Evolutionary conservation across 2,797 vertebrate genomes (phyloP).

Genomic region (Oryzias dopingdopingensis): DNA sequence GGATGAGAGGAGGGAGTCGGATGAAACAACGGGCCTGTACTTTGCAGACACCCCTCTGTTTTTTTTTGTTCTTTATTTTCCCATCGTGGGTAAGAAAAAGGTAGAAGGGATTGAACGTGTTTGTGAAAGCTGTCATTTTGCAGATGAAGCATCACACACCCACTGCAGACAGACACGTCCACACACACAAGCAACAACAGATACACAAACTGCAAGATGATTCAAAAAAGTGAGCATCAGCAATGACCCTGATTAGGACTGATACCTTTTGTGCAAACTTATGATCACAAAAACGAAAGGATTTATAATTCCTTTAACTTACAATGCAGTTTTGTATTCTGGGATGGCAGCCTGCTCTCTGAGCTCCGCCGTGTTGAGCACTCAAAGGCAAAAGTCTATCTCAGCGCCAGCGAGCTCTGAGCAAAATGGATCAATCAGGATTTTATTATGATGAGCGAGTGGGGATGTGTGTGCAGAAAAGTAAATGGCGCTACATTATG

Average conservation of each 20-base stretch:
- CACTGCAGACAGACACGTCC: slow-evolving; percentile 2
- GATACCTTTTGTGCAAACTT: background rate
- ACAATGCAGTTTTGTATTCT: too few species aligned
- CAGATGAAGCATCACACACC: slow-evolving; percentile 14
- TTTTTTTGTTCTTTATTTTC: slow-evolving; percentile 9
- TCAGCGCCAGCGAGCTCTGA: slow-evolving; percentile 26
- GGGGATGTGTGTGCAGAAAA: slow-evolving; percentile 38
- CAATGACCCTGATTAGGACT: too few species aligned
- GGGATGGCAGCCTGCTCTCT: slow-evolving; percentile 33
- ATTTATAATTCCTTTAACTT: background rate
- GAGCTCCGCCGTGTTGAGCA: slow-evolving; percentile 6
- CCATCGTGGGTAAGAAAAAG: slow-evolving; percentile 33
- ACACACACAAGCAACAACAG: slow-evolving; percentile 2
- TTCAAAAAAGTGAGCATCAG: background rate
- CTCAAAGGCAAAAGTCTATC: slow-evolving; percentile 29
- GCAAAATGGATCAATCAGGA: slow-evolving; percentile 45
- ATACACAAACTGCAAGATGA: background rate
- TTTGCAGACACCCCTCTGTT: slow-evolving; percentile 34
- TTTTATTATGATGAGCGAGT: slow-evolving; percentile 59
- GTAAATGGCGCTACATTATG: slow-evolving; percentile 59
- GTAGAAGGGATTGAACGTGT: slow-evolving; percentile 25
- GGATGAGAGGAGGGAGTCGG: slow-evolving; percentile 18
- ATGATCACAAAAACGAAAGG: background rate
- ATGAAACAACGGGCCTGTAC: slow-evolving; percentile 53
- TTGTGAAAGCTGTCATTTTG: slow-evolving; percentile 27